Percentiles rank a stretch among this genome's conserved stretches.
phyloP scores from a whole-genome alignment of 2,797 vertebrate genomes.

The Limosa lapponica region DNA sequence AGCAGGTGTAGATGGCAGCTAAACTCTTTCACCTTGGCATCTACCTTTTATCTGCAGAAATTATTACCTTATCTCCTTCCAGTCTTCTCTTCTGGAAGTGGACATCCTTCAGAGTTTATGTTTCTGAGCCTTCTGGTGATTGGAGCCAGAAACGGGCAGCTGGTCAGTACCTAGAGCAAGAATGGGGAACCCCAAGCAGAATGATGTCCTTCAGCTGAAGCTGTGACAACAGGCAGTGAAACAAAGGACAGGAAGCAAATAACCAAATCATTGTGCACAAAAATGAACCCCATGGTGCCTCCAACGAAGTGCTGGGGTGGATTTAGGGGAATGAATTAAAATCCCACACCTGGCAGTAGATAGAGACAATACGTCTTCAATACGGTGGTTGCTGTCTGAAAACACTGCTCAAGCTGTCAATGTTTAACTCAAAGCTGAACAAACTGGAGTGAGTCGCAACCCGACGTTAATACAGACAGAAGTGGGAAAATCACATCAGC shows the following conservation, averaged over 20 bases:
- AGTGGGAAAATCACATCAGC: not conserved
- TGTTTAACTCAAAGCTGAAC: not conserved
- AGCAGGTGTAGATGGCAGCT: not conserved
- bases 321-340: not conserved
- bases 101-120: not conserved
- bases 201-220: not conserved
- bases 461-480: rapidly evolving
- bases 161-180: too few relatives aligned
- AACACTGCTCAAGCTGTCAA: not conserved
- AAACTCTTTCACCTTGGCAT: not conserved
- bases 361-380: not conserved
- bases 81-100: not conserved
- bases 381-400: not conserved
- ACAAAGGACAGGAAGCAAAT: not conserved
- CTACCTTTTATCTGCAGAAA: not conserved
- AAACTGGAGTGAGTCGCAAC: not conserved
- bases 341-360: not conserved
- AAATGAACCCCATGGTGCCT: not conserved
- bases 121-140: not conserved
- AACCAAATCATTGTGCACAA: not conserved
- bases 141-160: not conserved
- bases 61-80: not conserved
- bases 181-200: not conserved
- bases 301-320: not conserved
- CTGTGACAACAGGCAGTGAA: not conserved